phyloP scores from a whole-genome alignment of 2,113 vertebrate species.

The Calyptommatus sinebrachiatus region DNA sequence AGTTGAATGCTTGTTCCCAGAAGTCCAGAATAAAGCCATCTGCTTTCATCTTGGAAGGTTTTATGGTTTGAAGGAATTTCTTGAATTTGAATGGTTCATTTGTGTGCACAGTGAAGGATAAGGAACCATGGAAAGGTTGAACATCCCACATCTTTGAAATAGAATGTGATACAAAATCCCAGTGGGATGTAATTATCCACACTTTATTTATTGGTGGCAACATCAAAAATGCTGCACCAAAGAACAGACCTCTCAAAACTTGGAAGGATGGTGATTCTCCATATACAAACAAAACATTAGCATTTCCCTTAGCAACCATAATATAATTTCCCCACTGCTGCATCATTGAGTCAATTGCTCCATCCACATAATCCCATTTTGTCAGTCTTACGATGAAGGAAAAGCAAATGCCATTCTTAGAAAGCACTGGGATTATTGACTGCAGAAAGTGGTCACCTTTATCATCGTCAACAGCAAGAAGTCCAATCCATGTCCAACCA shows the following conservation, averaged over 20 bases:
- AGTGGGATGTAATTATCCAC: neutral
- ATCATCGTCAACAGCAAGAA: neutral
- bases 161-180: neutral
- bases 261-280: neutral
- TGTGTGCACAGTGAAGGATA: neutral
- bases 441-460: neutral
- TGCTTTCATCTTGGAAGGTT: neutral
- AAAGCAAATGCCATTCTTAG: neutral
- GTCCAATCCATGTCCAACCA: constrained; percentile 22
- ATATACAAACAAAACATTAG: neutral
- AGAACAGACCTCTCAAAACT: neutral
- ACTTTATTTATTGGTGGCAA: neutral
- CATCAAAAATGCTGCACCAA: neutral
- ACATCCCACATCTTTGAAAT: neutral
- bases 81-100: neutral
- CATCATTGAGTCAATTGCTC: neutral
- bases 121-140: neutral
- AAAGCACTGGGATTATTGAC: neutral
- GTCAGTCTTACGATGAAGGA: neutral
- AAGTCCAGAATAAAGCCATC: neutral
- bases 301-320: neutral
- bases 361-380: neutral
- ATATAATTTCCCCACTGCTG: neutral
- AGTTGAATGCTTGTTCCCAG: neutral
- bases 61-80: neutral